These are phyloP conservation scores for Physella acuta DNA, from an alignment of 1,140 invertebrate species.

Conservation along the genomic window DNA sequence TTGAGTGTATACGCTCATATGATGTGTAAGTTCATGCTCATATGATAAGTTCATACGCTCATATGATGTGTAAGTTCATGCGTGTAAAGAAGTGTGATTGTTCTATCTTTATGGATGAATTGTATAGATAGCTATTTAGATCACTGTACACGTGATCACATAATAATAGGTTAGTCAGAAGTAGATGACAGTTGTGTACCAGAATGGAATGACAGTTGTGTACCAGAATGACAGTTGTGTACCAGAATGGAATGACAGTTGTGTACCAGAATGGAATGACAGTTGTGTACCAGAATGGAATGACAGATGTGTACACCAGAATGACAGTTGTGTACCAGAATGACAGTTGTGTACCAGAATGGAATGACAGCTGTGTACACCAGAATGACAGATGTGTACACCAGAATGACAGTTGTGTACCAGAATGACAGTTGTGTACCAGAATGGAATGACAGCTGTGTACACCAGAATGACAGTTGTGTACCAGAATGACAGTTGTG, in stretches of 20 bases:
- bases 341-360: background rate
- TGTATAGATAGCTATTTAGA: background rate
- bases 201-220: background rate
- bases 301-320: background rate
- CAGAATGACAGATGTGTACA: too few species aligned
- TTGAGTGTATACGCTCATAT: conserved; percentile 40
- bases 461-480: too few species aligned
- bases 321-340: background rate
- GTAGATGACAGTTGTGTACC: too few species aligned
- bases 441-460: too few species aligned
- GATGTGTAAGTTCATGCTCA: conserved; percentile 42
- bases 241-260: background rate
- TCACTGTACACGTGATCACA: background rate
- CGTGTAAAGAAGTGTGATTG: background rate
- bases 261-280: background rate
- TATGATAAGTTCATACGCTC: background rate
- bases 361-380: background rate
- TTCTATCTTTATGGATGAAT: background rate
- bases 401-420: too few species aligned
- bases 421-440: too few species aligned
- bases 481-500: too few species aligned
- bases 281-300: background rate
- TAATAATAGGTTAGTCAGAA: background rate
- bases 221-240: background rate
- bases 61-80: background rate